These are phyloP conservation scores for Rhodeus uyekii DNA, from an alignment of 2,797 vertebrate species.

Conservation along the genomic window DNA sequence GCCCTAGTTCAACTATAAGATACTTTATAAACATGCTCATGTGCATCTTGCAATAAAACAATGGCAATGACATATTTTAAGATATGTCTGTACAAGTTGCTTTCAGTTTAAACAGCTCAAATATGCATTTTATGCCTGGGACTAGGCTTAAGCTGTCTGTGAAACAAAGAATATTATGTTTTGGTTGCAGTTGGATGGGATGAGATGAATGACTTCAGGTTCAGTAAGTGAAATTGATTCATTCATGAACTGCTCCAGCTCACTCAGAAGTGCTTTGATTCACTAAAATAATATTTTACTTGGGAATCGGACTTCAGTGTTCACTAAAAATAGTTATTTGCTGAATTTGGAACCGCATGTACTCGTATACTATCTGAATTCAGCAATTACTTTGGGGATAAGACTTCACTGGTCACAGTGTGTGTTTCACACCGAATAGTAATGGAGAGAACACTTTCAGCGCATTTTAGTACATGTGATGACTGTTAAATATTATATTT, in stretches of 20 bases:
- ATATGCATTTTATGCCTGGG: too few species aligned
- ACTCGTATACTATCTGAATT: neutral
- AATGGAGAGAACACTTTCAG: too few species aligned
- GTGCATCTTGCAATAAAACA: too few species aligned
- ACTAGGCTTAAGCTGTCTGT: too few species aligned
- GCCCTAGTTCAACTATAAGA: too few species aligned
- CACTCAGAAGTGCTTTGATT: neutral
- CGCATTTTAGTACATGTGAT: too few species aligned
- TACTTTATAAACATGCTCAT: too few species aligned
- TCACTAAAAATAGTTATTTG: neutral
- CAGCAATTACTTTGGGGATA: neutral
- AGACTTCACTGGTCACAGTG: neutral
- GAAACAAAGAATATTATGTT: neutral
- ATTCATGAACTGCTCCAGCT: neutral
- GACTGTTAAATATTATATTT: too few species aligned
- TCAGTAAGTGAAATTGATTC: neutral
- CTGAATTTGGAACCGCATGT: neutral
- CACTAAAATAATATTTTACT: neutral
- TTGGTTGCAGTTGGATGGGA: neutral
- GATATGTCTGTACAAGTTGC: too few species aligned
- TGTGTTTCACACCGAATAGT: too few species aligned
- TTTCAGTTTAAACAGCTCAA: too few species aligned
- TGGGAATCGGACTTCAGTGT: neutral
- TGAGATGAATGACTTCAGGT: neutral
- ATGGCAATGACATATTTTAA: too few species aligned